Evolutionary conservation across 2,113 vertebrate species (phyloP).

Genomic region (Axis porcinus): DNA sequence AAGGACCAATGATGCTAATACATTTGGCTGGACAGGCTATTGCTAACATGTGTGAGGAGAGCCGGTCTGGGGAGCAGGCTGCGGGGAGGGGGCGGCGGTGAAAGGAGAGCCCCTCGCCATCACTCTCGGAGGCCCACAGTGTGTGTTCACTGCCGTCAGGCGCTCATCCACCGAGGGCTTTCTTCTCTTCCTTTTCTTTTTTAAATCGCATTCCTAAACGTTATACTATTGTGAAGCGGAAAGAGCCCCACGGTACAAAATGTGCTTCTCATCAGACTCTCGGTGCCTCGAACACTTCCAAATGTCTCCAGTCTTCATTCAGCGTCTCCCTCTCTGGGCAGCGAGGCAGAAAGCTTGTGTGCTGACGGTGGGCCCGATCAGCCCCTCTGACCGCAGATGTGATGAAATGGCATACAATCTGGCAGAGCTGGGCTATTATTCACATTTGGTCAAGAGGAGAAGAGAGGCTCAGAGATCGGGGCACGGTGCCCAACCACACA

Average conservation of each 20-base stretch:
- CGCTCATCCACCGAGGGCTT: neutral
- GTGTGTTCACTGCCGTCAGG: neutral
- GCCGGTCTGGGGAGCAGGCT: neutral
- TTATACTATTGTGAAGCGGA: neutral
- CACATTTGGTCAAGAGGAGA: neutral
- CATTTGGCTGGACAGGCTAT: slow-evolving; percentile 48
- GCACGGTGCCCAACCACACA: neutral
- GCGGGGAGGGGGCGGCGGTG: neutral
- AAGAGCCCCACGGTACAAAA: neutral
- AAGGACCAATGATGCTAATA: slow-evolving; percentile 61
- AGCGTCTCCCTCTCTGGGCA: neutral
- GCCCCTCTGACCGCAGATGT: neutral
- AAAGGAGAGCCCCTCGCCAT: neutral
- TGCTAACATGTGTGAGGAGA: slow-evolving; percentile 59
- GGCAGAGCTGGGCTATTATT: neutral
- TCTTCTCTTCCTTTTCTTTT: neutral
- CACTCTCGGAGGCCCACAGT: neutral
- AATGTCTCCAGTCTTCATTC: neutral
- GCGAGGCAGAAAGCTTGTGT: neutral
- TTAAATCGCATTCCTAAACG: neutral
- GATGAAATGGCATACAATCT: neutral
- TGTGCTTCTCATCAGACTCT: slow-evolving; percentile 37
- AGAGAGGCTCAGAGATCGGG: neutral
- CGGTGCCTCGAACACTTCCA: neutral
- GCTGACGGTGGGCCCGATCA: neutral